Percentiles rank a stretch among this genome's conserved stretches.
phyloP scores from a whole-genome alignment of 2,888 invertebrate genomes.

The Eupeodes luniger region DNA sequence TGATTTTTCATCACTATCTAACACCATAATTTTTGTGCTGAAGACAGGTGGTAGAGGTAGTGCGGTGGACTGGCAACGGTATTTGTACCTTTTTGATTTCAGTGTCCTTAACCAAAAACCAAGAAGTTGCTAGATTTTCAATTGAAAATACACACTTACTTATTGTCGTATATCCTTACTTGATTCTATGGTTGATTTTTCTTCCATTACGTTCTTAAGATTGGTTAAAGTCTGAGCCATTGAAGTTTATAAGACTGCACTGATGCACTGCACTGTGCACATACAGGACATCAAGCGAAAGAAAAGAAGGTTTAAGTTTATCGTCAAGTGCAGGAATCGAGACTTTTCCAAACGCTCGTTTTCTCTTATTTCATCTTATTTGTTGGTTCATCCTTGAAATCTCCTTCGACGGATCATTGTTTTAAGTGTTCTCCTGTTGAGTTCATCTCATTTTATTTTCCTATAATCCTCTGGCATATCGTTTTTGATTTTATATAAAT shows the following conservation, averaged over 20 bases:
- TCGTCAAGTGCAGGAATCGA: conserved; percentile 55
- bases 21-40: conserved; percentile 1
- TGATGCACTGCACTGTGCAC: conserved; percentile 13
- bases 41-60: background rate
- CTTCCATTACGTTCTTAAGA: conserved; percentile 10
- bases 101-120: conserved; percentile 24
- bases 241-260: background rate
- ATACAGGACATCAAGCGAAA: background rate
- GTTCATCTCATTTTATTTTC: conserved; percentile 19
- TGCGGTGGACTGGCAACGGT: too few species aligned
- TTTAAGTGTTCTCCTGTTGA: conserved; percentile 53
- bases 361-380: background rate
- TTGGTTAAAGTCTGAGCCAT: conserved; percentile 25
- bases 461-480: conserved; percentile 39
- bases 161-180: background rate
- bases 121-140: conserved; percentile 20
- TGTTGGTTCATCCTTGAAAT: conserved; percentile 23
- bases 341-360: conserved; percentile 48
- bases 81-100: background rate
- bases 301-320: conserved; percentile 41
- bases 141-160: conserved; percentile 57
- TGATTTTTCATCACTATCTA: background rate
- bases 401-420: conserved; percentile 58
- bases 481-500: conserved; percentile 18
- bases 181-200: background rate